Conservation (phyloP, 2,113 vertebrate genomes). For the Festucalex cinctus region DNA sequence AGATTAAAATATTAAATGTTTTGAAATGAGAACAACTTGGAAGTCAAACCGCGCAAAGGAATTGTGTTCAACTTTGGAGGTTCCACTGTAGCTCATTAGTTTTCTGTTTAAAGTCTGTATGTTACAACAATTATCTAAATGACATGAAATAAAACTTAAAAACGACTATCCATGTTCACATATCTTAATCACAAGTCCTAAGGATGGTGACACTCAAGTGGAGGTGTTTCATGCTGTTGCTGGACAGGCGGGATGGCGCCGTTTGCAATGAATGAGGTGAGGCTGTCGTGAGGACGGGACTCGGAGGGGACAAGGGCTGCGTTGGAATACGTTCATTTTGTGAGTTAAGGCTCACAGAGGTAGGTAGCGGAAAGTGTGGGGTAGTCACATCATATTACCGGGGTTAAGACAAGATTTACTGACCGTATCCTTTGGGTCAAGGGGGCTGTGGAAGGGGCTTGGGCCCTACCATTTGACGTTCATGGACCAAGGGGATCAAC, state of each 20-base stretch:
- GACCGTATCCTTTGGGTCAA: constrained; percentile 59
- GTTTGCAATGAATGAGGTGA: constrained; percentile 39
- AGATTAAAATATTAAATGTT: not conserved
- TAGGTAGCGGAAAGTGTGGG: constrained; percentile 1
- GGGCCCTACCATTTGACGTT: constrained; percentile 50
- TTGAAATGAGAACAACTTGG: not conserved
- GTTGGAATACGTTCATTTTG: constrained; percentile 3
- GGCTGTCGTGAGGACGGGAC: constrained; percentile 12
- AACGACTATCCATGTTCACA: constrained; percentile 31
- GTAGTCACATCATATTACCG: constrained; percentile 9
- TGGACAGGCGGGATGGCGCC: constrained; percentile 25
- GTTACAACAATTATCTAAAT: not conserved
- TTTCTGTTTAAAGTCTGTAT: not conserved
- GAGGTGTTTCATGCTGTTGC: constrained; percentile 55
- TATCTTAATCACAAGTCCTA: constrained; percentile 44
- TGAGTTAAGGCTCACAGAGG: constrained; percentile 2
- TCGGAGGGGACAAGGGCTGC: constrained; percentile 13
- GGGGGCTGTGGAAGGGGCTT: constrained; percentile 42
- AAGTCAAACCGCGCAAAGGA: not conserved
- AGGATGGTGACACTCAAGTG: constrained; percentile 54
- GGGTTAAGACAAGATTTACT: constrained; percentile 44
- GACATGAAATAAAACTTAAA: constrained; percentile 49
- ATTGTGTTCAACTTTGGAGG: not conserved
- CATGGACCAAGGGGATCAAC: constrained; percentile 32
- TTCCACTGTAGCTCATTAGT: not conserved